Base-by-base conservation (phyloP, 1,140 invertebrate species). In the Meloidogyne hapla region DNA sequence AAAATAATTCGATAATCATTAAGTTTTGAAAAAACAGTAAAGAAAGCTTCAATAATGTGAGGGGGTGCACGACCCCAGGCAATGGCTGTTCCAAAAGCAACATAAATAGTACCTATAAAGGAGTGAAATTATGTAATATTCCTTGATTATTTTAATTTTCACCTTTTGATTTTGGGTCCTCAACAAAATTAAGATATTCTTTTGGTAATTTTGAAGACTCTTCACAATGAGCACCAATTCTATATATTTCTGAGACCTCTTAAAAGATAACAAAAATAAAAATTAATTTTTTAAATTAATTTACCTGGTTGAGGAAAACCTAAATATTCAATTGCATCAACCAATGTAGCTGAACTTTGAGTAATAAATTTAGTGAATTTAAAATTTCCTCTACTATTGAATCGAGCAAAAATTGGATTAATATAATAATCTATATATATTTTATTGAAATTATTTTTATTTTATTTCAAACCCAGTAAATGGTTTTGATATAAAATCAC, bases 81-180 rank as follows among this genome's bases (percentile, higher is more conserved):
- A 21, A 75, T 56, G n/a, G 68, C 33, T 21, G 81, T 83, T 6
- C 80, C 80, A 26, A 81, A 83, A 21, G 80, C 80, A 15, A 81
- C 63, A 56, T 83, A 83, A 45, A 81, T 79, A 8, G 80, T 83
- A 12, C 80, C 79, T 79, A 40, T 15, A 48, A 48, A 21, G 2
- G 12, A n/a, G 4, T n/a, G 77, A 38, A 26, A 76, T 66, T 28
- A 69, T 70, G 5, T 69, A 62, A 33, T 71, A 67, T 15, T 72
- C 18, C 1, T 56, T 2, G 5, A 15, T 3, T 21, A 56, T 56
- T 18, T 6, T 4, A 1, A 15, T 26, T 42, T 40, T 28, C 15
- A 74, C 71, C 71, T 38, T 64, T 74, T 25, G 71, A 77, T 28
- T 67, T 63, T 13, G 70, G 62, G 61, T 77, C 75, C 38, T 77